A percentile compares a stretch with the other conserved stretches of the same genome.
These are phyloP conservation scores for Tetraodon nigroviridis DNA, from an alignment of 2,113 vertebrate species.

Conservation along the genomic window DNA sequence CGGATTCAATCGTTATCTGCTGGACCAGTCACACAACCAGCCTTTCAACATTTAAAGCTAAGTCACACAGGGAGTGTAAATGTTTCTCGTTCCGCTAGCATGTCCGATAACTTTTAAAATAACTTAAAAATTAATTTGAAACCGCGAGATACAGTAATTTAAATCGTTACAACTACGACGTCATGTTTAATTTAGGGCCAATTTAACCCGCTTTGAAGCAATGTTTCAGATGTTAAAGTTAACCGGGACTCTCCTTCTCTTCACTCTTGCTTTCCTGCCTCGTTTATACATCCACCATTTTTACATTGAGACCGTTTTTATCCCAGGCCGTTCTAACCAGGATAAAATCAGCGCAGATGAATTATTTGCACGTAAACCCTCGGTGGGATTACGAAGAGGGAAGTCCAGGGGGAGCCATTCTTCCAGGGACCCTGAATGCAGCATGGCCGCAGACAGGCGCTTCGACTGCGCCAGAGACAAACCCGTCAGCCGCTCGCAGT, in stretches of 20 bases:
- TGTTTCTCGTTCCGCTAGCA: too few species aligned
- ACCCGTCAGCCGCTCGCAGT: slow-evolving; percentile 35
- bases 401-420: rapidly evolving
- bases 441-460: slow-evolving; percentile 30
- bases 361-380: background rate
- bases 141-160: too few species aligned
- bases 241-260: slow-evolving; percentile 4
- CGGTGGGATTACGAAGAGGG: background rate
- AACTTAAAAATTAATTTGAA: too few species aligned
- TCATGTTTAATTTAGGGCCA: background rate
- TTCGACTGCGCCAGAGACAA: slow-evolving; percentile 62
- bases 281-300: slow-evolving; percentile 1
- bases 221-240: slow-evolving; percentile 10
- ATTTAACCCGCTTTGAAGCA: background rate
- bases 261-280: slow-evolving; percentile 9
- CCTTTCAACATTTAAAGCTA: too few species aligned
- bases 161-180: too few species aligned
- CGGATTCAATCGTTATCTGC: too few species aligned
- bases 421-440: slow-evolving; percentile 20
- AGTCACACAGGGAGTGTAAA: too few species aligned
- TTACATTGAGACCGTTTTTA: background rate
- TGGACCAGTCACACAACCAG: too few species aligned
- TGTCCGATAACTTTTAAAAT: too few species aligned
- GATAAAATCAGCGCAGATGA: background rate
- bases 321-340: rapidly evolving